These are phyloP conservation scores for Petrolisthes cinctipes DNA, from an alignment of 2,888 invertebrate species.

Conservation along the genomic window DNA sequence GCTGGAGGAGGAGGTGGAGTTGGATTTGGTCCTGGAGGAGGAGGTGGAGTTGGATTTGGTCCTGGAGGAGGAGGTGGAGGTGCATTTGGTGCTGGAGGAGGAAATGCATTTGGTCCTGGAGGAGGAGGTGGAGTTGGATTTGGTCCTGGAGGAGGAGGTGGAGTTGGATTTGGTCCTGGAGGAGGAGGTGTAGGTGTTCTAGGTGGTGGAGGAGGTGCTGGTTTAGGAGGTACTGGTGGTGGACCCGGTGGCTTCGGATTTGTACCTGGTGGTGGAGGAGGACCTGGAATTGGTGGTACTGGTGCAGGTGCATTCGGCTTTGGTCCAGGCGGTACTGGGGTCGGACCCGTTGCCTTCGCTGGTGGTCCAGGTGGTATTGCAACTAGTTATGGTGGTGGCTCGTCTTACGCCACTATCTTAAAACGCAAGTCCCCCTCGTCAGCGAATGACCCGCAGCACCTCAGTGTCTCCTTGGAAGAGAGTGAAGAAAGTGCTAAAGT, in stretches of 20 bases:
- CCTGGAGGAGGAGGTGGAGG: neutral
- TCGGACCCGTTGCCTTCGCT: neutral
- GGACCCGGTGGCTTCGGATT: neutral
- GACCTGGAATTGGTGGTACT: neutral
- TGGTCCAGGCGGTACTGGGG: neutral
- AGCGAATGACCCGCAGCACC: too few species aligned
- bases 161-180: neutral
- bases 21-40: neutral
- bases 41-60: neutral
- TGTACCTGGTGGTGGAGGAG: neutral
- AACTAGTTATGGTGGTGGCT: neutral
- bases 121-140: neutral
- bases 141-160: neutral
- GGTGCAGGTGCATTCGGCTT: neutral
- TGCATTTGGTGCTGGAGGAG: neutral
- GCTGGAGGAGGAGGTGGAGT: neutral
- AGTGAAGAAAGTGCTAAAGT: too few species aligned
- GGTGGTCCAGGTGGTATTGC: neutral
- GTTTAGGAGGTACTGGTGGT: constrained; percentile 3
- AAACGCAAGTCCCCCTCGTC: too few species aligned
- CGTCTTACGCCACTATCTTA: too few species aligned
- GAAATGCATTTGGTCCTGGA: neutral
- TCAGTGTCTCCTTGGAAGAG: too few species aligned
- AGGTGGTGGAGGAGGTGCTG: neutral
- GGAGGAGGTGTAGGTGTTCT: neutral